Evolutionary conservation across 2,113 vertebrate species (phyloP).

Genomic region (Tetrao urogallus): DNA sequence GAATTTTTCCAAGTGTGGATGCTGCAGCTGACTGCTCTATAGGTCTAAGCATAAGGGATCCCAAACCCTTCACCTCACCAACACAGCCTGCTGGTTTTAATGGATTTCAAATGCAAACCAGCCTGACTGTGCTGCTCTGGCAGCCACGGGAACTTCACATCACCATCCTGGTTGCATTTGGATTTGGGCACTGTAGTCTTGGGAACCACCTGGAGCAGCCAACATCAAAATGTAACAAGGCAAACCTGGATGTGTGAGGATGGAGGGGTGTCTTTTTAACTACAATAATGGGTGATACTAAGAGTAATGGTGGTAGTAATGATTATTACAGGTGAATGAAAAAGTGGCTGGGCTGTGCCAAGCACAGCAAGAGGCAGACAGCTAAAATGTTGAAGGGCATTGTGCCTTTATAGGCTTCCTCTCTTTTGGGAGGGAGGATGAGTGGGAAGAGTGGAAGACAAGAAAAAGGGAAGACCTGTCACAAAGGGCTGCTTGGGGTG

Average conservation of each 20-base stretch:
- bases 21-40: rapidly evolving
- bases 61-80: not conserved
- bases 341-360: not conserved
- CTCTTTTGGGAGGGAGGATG: not conserved
- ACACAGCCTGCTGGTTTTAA: not conserved
- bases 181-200: too few species aligned
- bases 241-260: not conserved
- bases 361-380: not conserved
- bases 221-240: not conserved
- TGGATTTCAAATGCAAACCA: not conserved
- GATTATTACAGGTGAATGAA: rapidly evolving
- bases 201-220: not conserved
- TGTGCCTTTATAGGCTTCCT: not conserved
- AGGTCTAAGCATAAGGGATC: not conserved
- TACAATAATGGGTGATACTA: too few species aligned
- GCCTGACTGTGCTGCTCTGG: rapidly evolving
- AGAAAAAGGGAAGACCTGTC: not conserved
- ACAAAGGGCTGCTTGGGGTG: not conserved
- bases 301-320: too few species aligned
- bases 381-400: not conserved
- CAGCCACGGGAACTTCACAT: rapidly evolving
- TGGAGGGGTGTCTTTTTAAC: not conserved
- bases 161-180: rapidly evolving
- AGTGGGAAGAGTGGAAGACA: not conserved
- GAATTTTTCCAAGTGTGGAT: not conserved